These are phyloP conservation scores for Eurypyga helias DNA, from an alignment of 2,113 vertebrate species.

Conservation along the genomic window DNA sequence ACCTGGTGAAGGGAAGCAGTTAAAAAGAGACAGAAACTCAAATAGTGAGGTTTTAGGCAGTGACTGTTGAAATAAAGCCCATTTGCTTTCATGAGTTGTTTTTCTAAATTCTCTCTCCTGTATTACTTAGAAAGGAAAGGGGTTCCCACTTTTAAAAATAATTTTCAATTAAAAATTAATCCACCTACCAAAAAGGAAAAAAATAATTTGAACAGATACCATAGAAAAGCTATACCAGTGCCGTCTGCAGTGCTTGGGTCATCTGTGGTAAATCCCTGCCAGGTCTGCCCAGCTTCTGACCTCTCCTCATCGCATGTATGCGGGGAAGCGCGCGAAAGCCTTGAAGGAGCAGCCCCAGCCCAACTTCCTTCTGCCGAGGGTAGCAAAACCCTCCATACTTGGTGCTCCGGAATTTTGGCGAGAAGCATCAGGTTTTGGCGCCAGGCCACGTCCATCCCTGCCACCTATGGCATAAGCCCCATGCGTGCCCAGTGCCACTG, in stretches of 20 bases:
- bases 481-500: rapidly evolving
- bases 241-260: neutral
- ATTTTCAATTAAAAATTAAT: neutral
- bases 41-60: neutral
- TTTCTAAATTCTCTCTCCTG: neutral
- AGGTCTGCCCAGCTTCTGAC: neutral
- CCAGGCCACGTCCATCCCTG: rapidly evolving
- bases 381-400: rapidly evolving
- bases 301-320: neutral
- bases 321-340: neutral
- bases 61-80: neutral
- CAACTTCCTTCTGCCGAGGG: rapidly evolving
- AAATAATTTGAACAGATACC: neutral
- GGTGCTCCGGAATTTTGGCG: neutral
- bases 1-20: neutral
- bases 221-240: neutral
- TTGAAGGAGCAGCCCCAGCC: neutral
- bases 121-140: neutral
- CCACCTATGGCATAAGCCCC: neutral
- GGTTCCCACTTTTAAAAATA: neutral
- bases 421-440: neutral
- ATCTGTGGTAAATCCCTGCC: neutral
- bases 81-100: neutral
- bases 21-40: neutral
- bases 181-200: neutral